Conservation (phyloP, 2,797 vertebrate genomes). For the Helarctos malayanus region DNA sequence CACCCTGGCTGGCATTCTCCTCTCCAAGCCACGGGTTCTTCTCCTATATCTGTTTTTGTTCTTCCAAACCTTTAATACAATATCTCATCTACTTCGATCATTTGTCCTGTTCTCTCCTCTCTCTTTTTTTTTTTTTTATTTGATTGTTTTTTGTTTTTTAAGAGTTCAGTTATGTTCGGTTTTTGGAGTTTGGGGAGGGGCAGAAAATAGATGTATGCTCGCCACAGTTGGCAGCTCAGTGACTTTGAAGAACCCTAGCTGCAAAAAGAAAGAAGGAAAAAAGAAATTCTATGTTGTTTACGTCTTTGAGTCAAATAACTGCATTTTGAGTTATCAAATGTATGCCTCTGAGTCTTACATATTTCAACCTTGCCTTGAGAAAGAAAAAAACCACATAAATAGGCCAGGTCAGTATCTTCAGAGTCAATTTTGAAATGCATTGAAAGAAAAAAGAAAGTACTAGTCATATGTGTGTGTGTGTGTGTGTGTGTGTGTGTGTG, state of each 20-base stretch:
- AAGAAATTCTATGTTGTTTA: neutral
- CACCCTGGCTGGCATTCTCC: neutral
- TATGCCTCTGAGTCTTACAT: neutral
- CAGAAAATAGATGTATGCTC: neutral
- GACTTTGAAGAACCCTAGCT: neutral
- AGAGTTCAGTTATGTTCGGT: neutral
- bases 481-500: no score
- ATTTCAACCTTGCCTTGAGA: neutral
- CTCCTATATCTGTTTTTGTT: neutral
- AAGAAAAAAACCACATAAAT: neutral
- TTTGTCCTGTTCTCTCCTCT: neutral
- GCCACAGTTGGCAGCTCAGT: neutral
- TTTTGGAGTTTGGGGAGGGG: neutral
- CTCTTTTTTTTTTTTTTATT: neutral
- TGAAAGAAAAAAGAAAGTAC: neutral
- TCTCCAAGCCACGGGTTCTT: neutral
- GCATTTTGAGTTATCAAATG: constrained; percentile 42
- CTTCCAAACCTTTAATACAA: neutral
- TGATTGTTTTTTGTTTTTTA: neutral
- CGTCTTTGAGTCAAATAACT: constrained; percentile 27
- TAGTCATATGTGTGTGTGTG: neutral
- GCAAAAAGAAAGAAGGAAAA: neutral
- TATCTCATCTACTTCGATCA: neutral
- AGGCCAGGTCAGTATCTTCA: neutral
- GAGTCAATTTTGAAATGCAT: constrained; percentile 9